A percentile compares a stretch with the other conserved stretches of the same genome.
Conservation (phyloP, 1,140 invertebrate species). For the Adelges cooleyi region DNA sequence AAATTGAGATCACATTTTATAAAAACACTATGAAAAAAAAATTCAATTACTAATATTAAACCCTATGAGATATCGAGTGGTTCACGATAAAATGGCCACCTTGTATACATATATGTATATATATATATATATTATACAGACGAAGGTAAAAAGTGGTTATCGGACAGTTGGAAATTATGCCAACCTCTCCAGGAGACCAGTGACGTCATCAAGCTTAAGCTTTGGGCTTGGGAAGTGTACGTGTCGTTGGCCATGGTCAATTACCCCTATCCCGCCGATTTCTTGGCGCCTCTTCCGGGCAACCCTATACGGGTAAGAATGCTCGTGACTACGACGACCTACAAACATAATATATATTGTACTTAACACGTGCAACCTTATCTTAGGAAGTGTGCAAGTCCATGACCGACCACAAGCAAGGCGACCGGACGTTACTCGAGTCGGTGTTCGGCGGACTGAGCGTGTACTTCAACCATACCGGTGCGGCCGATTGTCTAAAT, state of each 20-base stretch:
- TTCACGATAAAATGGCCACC: no score
- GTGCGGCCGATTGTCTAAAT: constrained; percentile 52
- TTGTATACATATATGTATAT: no score
- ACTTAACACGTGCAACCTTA: no score
- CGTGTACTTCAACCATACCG: constrained; percentile 74
- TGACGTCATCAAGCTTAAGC: constrained; percentile 46
- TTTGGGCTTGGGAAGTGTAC: constrained; percentile 56
- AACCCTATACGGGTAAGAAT: constrained; percentile 60
- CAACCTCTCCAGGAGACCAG: constrained; percentile 46
- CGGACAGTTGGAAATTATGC: constrained; percentile 61
- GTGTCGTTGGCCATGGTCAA: constrained; percentile 79
- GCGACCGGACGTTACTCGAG: constrained; percentile 44
- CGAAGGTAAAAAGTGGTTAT: constrained; percentile 56
- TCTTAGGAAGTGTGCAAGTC: constrained; percentile 46
- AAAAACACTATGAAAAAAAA: no score
- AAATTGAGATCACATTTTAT: no score
- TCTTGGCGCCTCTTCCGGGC: constrained; percentile 68
- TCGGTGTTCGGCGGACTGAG: constrained; percentile 56
- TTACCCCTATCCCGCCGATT: constrained; percentile 78
- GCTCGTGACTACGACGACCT: no score
- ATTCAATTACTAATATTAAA: no score
- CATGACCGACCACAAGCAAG: constrained; percentile 41
- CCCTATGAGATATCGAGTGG: no score
- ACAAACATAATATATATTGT: neutral
- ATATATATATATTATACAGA: constrained; percentile 36